These are phyloP conservation scores for Piaya cayana DNA, from an alignment of 2,113 vertebrate genomes.

Conservation along the genomic window DNA sequence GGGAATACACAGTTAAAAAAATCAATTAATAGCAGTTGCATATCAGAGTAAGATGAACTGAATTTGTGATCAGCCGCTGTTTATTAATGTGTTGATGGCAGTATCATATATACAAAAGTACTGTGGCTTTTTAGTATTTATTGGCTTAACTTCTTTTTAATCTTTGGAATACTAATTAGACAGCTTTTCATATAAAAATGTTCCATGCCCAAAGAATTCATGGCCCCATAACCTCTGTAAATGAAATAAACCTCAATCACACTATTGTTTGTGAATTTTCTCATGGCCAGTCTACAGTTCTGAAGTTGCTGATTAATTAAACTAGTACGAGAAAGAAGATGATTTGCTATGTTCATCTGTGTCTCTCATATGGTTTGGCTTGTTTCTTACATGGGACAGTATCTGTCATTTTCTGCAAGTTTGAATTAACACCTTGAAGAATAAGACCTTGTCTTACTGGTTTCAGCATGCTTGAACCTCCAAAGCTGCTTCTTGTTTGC, in stretches of 20 bases:
- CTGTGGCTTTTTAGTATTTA: neutral
- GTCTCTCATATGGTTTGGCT: neutral
- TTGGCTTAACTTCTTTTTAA: neutral
- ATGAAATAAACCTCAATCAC: neutral
- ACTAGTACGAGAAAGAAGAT: neutral
- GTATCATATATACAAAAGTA: neutral
- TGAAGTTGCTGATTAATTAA: neutral
- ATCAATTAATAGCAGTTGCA: neutral
- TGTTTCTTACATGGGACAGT: neutral
- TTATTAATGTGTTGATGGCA: neutral
- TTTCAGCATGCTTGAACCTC: neutral
- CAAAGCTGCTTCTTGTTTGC: neutral
- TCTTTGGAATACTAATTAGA: neutral
- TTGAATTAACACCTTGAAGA: neutral
- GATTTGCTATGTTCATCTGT: neutral
- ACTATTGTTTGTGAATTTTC: neutral
- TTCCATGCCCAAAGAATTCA: neutral
- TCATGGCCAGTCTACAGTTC: neutral
- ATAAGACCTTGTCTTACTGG: neutral
- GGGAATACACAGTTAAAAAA: neutral
- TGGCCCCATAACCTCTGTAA: neutral
- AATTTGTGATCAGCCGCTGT: neutral
- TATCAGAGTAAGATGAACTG: neutral
- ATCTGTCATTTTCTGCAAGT: neutral
- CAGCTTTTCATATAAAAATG: neutral